These are phyloP conservation scores for Hybognathus amarus DNA, from an alignment of 2,797 vertebrate species.

Conservation along the genomic window DNA sequence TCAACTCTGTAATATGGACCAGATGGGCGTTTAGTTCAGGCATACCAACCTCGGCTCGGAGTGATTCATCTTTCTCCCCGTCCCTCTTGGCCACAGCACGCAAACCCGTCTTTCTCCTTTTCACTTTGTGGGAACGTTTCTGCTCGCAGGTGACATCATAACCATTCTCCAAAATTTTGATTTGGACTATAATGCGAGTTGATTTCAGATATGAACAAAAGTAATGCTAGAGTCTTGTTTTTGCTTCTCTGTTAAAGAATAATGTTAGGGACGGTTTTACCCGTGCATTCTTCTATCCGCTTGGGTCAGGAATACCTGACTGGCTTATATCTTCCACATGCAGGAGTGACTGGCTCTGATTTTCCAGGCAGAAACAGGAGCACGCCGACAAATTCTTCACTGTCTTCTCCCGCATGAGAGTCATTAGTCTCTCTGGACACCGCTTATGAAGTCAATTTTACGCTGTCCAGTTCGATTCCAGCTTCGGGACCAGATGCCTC, in stretches of 20 bases:
- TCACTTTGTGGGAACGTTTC: conserved; percentile 54
- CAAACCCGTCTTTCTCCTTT: conserved; percentile 28
- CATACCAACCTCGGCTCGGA: conserved; percentile 86
- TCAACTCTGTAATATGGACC: conserved; percentile 88
- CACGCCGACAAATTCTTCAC: conserved; percentile 76
- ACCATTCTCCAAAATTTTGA: background rate
- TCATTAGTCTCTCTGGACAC: conserved; percentile 79
- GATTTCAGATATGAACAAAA: conserved; percentile 3
- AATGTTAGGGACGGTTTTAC: conserved; percentile 67
- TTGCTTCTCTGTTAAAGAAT: conserved; percentile 52
- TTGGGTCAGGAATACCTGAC: conserved; percentile 77
- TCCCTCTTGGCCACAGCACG: conserved; percentile 54
- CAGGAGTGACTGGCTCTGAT: conserved; percentile 66
- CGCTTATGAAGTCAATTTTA: conserved; percentile 82
- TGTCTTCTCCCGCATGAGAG: conserved; percentile 69
- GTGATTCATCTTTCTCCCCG: conserved; percentile 68
- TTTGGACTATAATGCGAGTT: background rate
- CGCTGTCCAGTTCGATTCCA: conserved; percentile 79
- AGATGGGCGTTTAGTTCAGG: conserved; percentile 80
- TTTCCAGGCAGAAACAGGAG: conserved; percentile 75
- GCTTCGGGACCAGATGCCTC: conserved; percentile 78
- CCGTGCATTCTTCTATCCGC: conserved; percentile 76
- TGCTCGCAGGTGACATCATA: conserved; percentile 27
- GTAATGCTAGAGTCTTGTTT: conserved; percentile 2
- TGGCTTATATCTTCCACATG: conserved; percentile 85